phyloP scores from a whole-genome alignment of 2,113 vertebrate species.

The Sinocyclocheilus maitianheensis region DNA sequence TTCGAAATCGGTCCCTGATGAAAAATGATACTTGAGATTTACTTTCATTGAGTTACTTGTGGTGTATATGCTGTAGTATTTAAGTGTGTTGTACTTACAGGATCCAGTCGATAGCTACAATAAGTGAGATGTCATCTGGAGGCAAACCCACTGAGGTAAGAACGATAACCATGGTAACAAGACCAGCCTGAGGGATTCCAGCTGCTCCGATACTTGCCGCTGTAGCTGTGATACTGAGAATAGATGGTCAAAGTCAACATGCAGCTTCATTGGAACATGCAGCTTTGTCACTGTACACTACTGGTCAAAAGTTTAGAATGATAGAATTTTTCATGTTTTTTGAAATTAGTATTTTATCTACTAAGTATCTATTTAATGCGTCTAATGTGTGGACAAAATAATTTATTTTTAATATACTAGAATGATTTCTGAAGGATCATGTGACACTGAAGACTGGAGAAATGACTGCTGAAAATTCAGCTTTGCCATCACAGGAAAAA shows the following conservation, averaged over 20 bases:
- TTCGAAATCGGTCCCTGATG: slow-evolving; percentile 80
- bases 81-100: slow-evolving; percentile 70
- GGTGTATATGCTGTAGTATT: neutral
- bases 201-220: slow-evolving; percentile 78
- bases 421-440: neutral
- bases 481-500: too few relatives aligned
- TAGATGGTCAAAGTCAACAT: neutral
- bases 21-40: neutral
- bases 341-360: too few relatives aligned
- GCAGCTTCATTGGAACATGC: neutral
- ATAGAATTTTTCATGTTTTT: neutral
- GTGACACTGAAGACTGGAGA: neutral
- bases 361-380: too few relatives aligned
- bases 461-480: neutral
- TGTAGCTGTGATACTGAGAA: slow-evolving; percentile 73
- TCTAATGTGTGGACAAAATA: too few relatives aligned
- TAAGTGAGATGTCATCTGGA: slow-evolving; percentile 84
- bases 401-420: too few relatives aligned
- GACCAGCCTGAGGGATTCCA: slow-evolving; percentile 83
- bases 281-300: neutral
- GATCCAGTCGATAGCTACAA: slow-evolving; percentile 84
- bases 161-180: slow-evolving; percentile 88
- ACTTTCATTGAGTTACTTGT: neutral
- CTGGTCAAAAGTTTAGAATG: neutral
- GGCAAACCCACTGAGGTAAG: slow-evolving; percentile 86